phyloP scores from a whole-genome alignment of 2,888 invertebrate species.

The Mechanitis messenoides region DNA sequence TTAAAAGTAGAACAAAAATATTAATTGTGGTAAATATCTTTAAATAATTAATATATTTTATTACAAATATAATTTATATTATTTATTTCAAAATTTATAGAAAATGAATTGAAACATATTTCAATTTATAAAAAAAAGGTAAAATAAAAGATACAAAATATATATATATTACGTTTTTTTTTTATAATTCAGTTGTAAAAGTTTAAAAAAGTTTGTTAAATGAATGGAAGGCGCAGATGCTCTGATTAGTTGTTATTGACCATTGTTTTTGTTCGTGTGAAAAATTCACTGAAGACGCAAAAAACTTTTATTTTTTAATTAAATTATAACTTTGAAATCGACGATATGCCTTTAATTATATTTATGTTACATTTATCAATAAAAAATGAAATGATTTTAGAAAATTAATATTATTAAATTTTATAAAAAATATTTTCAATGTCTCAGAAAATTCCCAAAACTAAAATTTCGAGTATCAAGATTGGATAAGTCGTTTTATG shows the following conservation, averaged over 20 bases:
- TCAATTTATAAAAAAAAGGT: too few relatives aligned
- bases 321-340: neutral
- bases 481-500: neutral
- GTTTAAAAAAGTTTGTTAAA: conserved; percentile 8
- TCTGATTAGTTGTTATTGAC: conserved; percentile 10
- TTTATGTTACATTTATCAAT: neutral
- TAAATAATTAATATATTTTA: too few relatives aligned
- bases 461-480: conserved; percentile 1
- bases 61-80: too few relatives aligned
- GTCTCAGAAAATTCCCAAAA: too few relatives aligned
- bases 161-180: too few relatives aligned
- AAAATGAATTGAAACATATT: too few relatives aligned
- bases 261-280: conserved; percentile 23
- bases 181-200: neutral
- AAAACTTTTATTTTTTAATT: too few relatives aligned
- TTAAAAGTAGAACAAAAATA: neutral
- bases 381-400: too few relatives aligned
- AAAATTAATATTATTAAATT: too few relatives aligned
- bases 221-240: conserved; percentile 26
- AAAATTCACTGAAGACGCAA: conserved; percentile 4
- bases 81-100: too few relatives aligned
- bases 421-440: too few relatives aligned
- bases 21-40: neutral
- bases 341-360: neutral
- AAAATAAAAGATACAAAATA: too few relatives aligned